Evolutionary conservation across 2,888 invertebrate species (phyloP), one percentile per base, ranked within the genome.

Genomic region (Chalcosyrphus nemorum): DNA sequence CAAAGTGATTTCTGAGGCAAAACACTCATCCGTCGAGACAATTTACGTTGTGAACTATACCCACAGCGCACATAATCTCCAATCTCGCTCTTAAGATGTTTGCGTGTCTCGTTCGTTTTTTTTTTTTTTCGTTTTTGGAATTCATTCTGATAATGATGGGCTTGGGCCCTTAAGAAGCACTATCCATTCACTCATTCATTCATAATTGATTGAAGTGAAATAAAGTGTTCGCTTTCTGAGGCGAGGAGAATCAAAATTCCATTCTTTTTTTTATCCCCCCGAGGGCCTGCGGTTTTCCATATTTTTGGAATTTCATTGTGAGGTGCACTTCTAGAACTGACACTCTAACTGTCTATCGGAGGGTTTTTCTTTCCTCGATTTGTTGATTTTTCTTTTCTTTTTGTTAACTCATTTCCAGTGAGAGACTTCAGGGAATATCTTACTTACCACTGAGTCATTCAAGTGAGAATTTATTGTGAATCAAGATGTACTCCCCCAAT

Each of bases 161-260:
- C 59, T 74, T 19, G 52, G 17, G 2, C 81, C 56, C 56, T 76
- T 50, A 65, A 72, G 57, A 65, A 72, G 57, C 43, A 15, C 61
- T 32, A 61, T 63, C 65, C 47, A 63, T 13, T 32, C 29, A 56
- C 57, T 65, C 65, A 65, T 80, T 66, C 80, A 80, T 45, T 52
- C 66, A 76, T 70, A 76, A 81, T 70, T 81, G 70, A 76, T 57
- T 75, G 54, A 70, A 63, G 63, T 65, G 63, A 57, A 70, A 41
- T 70, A 63, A n/a, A 38, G 45, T 59, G 21, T 38, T 52, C 15
- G 13, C 7, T 17, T 19, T 45, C 1, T 11, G 11, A 21, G 17
- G n/a, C n/a, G n/a, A n/a, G 45, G 29, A 45, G 57, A 24, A 74
- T 9, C 43, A 19, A 65, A 77, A 78, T 50, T 63, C 41, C 70